Evolutionary conservation across 1,140 invertebrate species (phyloP).

Genomic region (Condylostylus longicornis): DNA sequence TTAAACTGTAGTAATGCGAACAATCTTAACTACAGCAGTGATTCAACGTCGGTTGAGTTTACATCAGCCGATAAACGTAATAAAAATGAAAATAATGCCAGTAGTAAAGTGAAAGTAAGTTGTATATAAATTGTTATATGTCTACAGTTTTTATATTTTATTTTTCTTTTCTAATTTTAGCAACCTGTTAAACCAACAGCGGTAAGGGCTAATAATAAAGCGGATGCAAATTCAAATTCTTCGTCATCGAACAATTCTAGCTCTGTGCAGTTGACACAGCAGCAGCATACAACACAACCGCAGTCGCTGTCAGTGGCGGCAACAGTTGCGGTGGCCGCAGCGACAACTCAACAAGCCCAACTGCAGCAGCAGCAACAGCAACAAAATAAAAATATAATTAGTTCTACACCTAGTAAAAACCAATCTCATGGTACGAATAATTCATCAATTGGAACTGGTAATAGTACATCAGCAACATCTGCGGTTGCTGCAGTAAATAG

Average conservation of each 20-base stretch:
- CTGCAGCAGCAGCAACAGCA: conserved; percentile 17
- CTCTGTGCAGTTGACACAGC: conserved; percentile 3
- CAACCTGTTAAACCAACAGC: conserved; percentile 59
- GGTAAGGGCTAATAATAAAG: conserved; percentile 42
- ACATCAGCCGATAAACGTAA: conserved; percentile 57
- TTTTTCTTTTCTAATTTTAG: conserved; percentile 12
- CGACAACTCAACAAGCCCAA: too few relatives aligned
- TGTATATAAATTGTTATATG: conserved; percentile 2
- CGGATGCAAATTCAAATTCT: conserved; percentile 9
- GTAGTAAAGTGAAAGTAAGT: conserved; percentile 27
- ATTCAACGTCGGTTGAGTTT: conserved; percentile 46
- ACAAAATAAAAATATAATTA: conserved; percentile 24
- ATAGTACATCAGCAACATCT: conserved; percentile 8
- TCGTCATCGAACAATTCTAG: conserved; percentile 10
- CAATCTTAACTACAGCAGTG: conserved; percentile 55
- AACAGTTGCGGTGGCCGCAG: too few relatives aligned
- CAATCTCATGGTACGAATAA: conserved; percentile 4
- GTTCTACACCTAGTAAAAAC: conserved; percentile 32
- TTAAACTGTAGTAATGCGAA: conserved; percentile 12
- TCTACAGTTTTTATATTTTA: conserved; percentile 2
- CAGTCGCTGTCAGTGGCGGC: too few relatives aligned
- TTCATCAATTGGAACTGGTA: conserved; percentile 1
- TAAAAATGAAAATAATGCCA: conserved; percentile 33
- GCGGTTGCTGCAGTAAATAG: conserved; percentile 6
- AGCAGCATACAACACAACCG: too few relatives aligned